phyloP scores from a whole-genome alignment of 2,113 vertebrate species.

The Eidolon helvum region DNA sequence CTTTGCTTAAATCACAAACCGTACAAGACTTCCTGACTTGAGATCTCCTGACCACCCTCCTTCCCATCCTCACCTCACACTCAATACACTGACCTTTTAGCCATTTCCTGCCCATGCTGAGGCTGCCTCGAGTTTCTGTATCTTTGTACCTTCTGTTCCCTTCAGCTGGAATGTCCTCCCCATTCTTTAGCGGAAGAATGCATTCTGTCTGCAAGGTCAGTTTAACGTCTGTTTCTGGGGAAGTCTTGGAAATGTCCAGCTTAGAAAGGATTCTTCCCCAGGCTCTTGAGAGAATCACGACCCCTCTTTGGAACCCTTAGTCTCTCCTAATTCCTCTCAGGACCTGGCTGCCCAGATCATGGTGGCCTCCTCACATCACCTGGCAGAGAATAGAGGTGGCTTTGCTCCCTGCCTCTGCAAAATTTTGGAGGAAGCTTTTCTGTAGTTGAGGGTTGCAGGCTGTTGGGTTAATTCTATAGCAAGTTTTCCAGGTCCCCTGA shows the following conservation, averaged over 20 bases:
- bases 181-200: background rate
- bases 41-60: background rate
- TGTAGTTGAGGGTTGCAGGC: too few relatives aligned
- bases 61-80: background rate
- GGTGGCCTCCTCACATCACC: too few relatives aligned
- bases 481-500: conserved; percentile 79
- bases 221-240: background rate
- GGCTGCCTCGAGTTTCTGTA: background rate
- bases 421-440: background rate
- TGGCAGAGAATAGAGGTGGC: background rate
- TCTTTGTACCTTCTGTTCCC: background rate
- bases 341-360: background rate
- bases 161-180: background rate
- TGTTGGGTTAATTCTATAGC: conserved; percentile 87
- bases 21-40: background rate
- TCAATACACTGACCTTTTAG: background rate
- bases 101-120: background rate
- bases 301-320: background rate
- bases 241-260: background rate
- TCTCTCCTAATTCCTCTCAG: background rate
- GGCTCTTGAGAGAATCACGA: background rate
- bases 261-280: background rate
- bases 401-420: background rate
- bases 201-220: background rate
- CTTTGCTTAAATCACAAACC: background rate